Evolutionary conservation across 2,113 vertebrate genomes (phyloP), one percentile per base, ranked within the genome.

Genomic region (Pterocles gutturalis): DNA sequence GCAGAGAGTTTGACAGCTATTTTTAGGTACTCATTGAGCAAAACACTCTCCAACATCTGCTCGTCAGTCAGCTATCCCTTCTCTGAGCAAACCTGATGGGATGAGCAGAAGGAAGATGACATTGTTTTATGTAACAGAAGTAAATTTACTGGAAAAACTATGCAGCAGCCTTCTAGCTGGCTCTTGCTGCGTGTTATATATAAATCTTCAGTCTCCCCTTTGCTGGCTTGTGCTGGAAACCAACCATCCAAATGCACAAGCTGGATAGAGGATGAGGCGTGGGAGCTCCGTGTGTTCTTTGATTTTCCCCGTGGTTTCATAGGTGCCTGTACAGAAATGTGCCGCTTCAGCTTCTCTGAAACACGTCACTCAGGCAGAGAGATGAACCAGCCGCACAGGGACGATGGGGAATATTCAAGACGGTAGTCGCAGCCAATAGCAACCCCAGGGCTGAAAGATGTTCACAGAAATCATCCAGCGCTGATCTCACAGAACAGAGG

Each of bases 11-110:
- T 82, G 91, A 51, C 24, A 64, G 87, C 93, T 97, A 91, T 96
- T 97, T 97, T 94, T 97, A 83, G 91, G 64, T 45, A 66, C 94
- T 93, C 90, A 67, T 96, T 66, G 89, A 96, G 94, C 93, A 96
- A 95, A 96, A 81, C 38, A 12, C 60, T 80, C 89, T 90, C 57
- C 93, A 96, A 79, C 96, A 96, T 96, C 95, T 95, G 95, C 93
- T 97, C 80, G 64, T 97, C 96, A 89, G 78, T 93, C 93, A 94
- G 93, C 79, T 96, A n/a, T 90, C 90, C 90, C 49, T 79, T 88
- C 76, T 87, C 86, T 91, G 84, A 95, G 90, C 87, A 78, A 83
- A 96, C 77, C 79, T 97, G 93, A 96, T 2, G 25, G 89, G 61
- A 17, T 53, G 77, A 94, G 67, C 88, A 90, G 93, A 83, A 94